Evolutionary conservation across 1,140 invertebrate species (phyloP).

Genomic region (Nasonia longicornis): DNA sequence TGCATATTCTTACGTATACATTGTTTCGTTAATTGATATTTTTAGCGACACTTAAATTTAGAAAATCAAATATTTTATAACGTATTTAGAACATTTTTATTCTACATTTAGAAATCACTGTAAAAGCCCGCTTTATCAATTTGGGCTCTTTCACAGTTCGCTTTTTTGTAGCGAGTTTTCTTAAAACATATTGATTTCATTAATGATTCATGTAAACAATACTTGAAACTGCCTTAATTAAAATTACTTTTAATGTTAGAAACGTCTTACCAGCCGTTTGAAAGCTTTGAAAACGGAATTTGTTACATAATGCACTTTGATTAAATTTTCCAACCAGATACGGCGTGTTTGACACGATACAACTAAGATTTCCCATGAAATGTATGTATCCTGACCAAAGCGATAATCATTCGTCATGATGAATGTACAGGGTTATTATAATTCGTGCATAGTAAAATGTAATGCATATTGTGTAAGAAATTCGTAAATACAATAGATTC

Average conservation of each 20-base stretch:
- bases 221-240: not conserved
- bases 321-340: constrained; percentile 29
- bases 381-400: constrained; percentile 34
- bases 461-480: not conserved
- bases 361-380: constrained; percentile 22
- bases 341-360: not conserved
- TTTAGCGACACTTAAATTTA: not conserved
- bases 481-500: not conserved
- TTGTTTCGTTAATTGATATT: not conserved
- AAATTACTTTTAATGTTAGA: not conserved
- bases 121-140: not conserved
- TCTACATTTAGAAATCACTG: not conserved
- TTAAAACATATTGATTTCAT: not conserved
- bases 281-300: not conserved
- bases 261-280: not conserved
- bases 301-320: not conserved
- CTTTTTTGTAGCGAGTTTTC: not conserved
- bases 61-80: not conserved
- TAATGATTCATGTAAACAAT: not conserved
- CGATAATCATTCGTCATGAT: constrained; percentile 23
- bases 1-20: not conserved
- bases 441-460: constrained; percentile 7
- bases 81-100: not conserved
- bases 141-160: not conserved
- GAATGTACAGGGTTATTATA: constrained; percentile 16